Percentiles rank a stretch among this genome's conserved stretches.
Evolutionary conservation across 2,888 invertebrate species (phyloP).

Genomic region (Xestia ashworthii): DNA sequence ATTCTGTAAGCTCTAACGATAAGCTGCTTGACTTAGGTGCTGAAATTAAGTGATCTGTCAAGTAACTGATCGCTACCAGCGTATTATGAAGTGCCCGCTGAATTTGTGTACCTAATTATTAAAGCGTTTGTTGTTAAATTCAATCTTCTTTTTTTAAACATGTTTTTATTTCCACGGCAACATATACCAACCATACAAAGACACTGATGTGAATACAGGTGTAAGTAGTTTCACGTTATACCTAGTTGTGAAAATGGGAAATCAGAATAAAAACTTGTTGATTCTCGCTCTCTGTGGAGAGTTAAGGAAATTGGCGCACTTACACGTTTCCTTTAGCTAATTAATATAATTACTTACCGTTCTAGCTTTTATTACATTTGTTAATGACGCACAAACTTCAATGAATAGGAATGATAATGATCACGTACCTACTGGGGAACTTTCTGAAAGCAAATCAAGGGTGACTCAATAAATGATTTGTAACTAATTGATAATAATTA

Average conservation of each 20-base stretch:
- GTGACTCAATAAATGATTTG: neutral
- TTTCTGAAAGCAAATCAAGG: neutral
- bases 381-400: neutral
- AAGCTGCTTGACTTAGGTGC: neutral
- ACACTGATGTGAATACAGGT: neutral
- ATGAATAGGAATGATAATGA: neutral
- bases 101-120: neutral
- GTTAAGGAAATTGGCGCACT: constrained; percentile 17
- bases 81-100: neutral
- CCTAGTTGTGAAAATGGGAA: constrained; percentile 15
- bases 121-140: too few species aligned
- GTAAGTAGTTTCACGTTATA: neutral
- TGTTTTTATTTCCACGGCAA: accelerated
- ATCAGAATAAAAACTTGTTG: constrained; percentile 33
- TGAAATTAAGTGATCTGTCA: too few species aligned
- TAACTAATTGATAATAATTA: neutral
- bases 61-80: too few species aligned
- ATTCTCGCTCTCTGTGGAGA: neutral
- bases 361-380: constrained; percentile 3
- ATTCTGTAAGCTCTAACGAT: neutral
- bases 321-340: constrained; percentile 20
- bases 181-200: neutral
- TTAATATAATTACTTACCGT: constrained; percentile 17
- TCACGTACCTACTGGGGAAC: neutral
- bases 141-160: neutral